Evolutionary conservation across 2,797 vertebrate species (phyloP).

Genomic region (Liasis olivaceus): DNA sequence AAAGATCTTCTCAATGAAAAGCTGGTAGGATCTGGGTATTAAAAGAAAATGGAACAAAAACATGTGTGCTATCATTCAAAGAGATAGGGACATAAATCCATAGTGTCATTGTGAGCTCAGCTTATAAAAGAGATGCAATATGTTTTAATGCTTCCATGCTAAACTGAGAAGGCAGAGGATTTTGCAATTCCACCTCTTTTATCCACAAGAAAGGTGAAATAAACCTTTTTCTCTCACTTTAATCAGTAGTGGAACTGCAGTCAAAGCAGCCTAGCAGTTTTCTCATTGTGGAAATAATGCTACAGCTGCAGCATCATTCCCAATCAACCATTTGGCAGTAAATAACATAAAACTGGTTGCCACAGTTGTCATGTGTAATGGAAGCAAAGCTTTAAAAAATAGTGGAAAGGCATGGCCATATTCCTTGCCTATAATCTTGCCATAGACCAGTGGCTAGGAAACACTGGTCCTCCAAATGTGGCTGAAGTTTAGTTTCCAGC

Average conservation of each 20-base stretch:
- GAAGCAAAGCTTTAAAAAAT: background rate
- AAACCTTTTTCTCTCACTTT: background rate
- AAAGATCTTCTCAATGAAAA: slow-evolving; percentile 12
- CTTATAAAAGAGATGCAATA: background rate
- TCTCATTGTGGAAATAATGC: too few species aligned
- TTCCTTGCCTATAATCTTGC: background rate
- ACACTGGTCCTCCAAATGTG: too few species aligned
- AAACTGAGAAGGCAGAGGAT: background rate
- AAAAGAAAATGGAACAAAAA: background rate
- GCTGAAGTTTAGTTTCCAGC: background rate
- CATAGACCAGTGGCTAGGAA: background rate
- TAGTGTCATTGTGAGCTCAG: background rate
- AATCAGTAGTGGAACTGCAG: too few species aligned
- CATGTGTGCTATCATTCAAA: background rate
- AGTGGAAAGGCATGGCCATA: background rate
- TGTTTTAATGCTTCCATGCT: background rate
- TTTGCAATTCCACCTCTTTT: background rate
- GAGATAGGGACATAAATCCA: background rate
- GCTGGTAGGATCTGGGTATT: background rate
- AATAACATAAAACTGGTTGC: too few species aligned
- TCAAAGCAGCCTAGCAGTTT: too few species aligned
- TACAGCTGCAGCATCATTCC: too few species aligned
- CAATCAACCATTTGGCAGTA: too few species aligned
- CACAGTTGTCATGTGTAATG: background rate
- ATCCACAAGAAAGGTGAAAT: background rate